These are phyloP conservation scores for Melanerpes formicivorus DNA, from an alignment of 2,113 vertebrate species.

Conservation along the genomic window DNA sequence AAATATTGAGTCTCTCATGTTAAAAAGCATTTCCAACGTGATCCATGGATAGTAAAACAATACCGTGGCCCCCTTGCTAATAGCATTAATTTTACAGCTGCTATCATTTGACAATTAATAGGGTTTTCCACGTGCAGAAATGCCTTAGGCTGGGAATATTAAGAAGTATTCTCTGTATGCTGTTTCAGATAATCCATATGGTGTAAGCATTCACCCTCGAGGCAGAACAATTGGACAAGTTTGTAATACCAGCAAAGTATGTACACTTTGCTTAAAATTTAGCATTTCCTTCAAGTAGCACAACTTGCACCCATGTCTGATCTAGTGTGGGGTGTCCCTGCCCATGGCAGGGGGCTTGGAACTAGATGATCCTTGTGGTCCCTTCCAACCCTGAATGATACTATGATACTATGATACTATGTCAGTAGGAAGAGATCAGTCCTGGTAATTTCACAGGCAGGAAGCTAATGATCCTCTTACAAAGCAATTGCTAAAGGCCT, in stretches of 20 bases:
- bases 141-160: background rate
- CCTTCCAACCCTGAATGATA: too few species aligned
- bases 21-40: constrained; percentile 58
- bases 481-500: background rate
- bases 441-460: background rate
- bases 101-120: constrained; percentile 13
- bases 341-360: too few species aligned
- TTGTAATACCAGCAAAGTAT: background rate
- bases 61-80: constrained; percentile 30
- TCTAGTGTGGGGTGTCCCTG: too few species aligned
- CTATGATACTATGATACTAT: too few species aligned
- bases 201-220: background rate
- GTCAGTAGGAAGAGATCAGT: background rate
- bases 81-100: constrained; percentile 54
- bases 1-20: constrained; percentile 69
- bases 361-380: too few species aligned
- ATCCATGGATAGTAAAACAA: constrained; percentile 46
- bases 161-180: background rate
- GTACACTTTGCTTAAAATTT: constrained; percentile 14
- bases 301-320: background rate
- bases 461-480: background rate
- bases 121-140: constrained; percentile 10
- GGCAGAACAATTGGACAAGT: background rate
- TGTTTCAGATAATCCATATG: constrained; percentile 17
- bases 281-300: constrained; percentile 29